Percentiles rank a stretch among this genome's conserved stretches.
phyloP scores from a whole-genome alignment of 2,888 invertebrate genomes.

The Lagria hirta region DNA sequence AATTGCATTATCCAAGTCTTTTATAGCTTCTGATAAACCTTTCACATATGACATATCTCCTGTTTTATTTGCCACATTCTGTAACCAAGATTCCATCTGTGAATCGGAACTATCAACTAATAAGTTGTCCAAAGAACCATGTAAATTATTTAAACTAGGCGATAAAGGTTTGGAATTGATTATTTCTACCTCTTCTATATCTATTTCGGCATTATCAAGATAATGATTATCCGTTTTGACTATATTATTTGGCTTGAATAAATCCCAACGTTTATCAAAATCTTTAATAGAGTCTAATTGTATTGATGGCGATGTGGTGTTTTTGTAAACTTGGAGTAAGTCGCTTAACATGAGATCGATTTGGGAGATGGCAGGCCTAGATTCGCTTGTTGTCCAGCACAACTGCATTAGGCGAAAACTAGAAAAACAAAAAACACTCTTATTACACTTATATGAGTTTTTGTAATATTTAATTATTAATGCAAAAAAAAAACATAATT shows the following conservation, averaged over 20 bases:
- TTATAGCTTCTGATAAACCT: constrained; percentile 65
- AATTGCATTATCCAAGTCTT: constrained; percentile 64
- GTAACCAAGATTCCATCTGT: constrained; percentile 62
- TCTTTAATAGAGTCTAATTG: constrained; percentile 52
- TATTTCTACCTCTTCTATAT: constrained; percentile 46
- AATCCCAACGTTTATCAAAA: constrained; percentile 76
- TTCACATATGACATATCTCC: constrained; percentile 62
- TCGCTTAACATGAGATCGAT: constrained; percentile 58
- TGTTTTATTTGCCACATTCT: constrained; percentile 61
- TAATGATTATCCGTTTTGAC: constrained; percentile 61
- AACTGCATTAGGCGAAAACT: constrained; percentile 73
- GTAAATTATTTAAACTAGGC: constrained; percentile 65
- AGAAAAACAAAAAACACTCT: constrained; percentile 24
- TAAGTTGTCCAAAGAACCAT: constrained; percentile 65
- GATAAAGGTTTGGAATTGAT: constrained; percentile 44
- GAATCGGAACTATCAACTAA: constrained; percentile 21
- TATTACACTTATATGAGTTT: constrained; percentile 6
- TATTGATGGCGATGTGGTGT: constrained; percentile 37
- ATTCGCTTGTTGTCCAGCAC: constrained; percentile 63
- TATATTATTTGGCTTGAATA: constrained; percentile 66
- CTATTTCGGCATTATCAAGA: constrained; percentile 29
- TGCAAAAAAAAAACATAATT: too few species aligned
- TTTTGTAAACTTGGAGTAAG: constrained; percentile 49
- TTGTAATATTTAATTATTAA: constrained; percentile 25
- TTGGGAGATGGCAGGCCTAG: constrained; percentile 57